Base-by-base conservation (phyloP, 2,797 vertebrate species). In the Chrysocyon brachyurus region DNA sequence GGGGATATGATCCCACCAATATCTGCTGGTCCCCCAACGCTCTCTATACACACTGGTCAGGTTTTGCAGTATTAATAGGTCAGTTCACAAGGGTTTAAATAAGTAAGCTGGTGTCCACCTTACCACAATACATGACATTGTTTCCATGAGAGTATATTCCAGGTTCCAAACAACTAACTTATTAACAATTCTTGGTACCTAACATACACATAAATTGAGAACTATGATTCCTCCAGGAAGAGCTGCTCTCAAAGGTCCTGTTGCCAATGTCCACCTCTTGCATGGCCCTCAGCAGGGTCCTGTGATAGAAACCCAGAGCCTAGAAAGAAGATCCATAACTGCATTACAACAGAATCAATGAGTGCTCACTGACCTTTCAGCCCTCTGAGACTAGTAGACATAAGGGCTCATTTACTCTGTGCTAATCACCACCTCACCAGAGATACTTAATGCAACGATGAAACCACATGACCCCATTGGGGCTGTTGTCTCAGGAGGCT, bases 381-480 rank as follows among this genome's bases (percentile, higher is more conserved):
- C 19, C 63, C 33, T 75, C 46, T 68, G 61, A 54, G 84, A 14
- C 36, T 9, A 36, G 16, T 22, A 16, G 40, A 54, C 36, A 57
- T 2, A 49, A 15, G 28, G 49, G 6, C 26, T 52, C 49, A 52
- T 77, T 26, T 83, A 10, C 70, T 52, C 61, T 26, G 52, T 36
- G 63, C 46, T 21, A 57, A 16, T 12, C 26, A 21, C 17, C 33
- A 33, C 28, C 54, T 10, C 8, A 10, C 59, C n/a, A 64, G 59
- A n/a, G 57, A 85, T 49, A 16, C 36, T 46, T 3, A 14, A 31
- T 2, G 10, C 33, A 54, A n/a, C 3, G 3, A 61, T 40, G 59
- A 36, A 5, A 4, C 4, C 57, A 24, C 5, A 4, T 8, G 79
- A 52, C 26, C 15, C 26, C 6, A 4, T 0, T 1, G 11, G 40